Base-by-base conservation (phyloP, 2,888 invertebrate genomes). In the Pherbina coryleti region DNA sequence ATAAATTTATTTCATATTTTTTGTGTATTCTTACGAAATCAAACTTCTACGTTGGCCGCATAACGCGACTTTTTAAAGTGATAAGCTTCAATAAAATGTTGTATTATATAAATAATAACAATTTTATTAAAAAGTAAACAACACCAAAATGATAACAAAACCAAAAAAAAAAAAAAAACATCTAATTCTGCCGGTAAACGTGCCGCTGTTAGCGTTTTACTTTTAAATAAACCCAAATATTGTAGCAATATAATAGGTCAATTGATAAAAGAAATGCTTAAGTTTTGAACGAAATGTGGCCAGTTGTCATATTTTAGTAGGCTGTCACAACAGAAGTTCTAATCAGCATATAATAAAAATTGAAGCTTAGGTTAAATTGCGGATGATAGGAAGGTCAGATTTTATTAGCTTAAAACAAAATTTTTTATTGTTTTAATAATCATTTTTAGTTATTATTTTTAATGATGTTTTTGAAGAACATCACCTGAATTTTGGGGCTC, bases 131-230 rank as follows among this genome's bases (percentile, higher is more conserved):
- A 14, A 17, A 64, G 25, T 11, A 31, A 28, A n/a, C 25, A 62
- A 62, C 28, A 64, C 28, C 14, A 64, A 64, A n/a, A 28, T 31
- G 11, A 64, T 28, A 28, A 60, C 3, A 14, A 60, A 25, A 60
- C 60, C 5, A 4, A 62, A 31, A 31, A 9, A 5, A 1, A 62
- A 3, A 25, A 60, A 3, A 9, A 3, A 22, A 5, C 19, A 4
- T 60, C 14, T 4, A 5, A 67, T 17, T n/a, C 17, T 37, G 49
- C 69, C 51, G 69, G 69, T 51, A 69, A 69, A 69, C 69, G 69
- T 69, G 69, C 49, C 69, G 69, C 14, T 69, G 28, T 51, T 51
- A 51, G 28, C 69, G 69, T 69, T 28, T 19, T 17, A 19, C 44
- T 22, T 69, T 69, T 49, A 69, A 49, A 51, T 9, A 69, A 51